phyloP scores from a whole-genome alignment of 2,113 vertebrate species.

The Prolemur simus region DNA sequence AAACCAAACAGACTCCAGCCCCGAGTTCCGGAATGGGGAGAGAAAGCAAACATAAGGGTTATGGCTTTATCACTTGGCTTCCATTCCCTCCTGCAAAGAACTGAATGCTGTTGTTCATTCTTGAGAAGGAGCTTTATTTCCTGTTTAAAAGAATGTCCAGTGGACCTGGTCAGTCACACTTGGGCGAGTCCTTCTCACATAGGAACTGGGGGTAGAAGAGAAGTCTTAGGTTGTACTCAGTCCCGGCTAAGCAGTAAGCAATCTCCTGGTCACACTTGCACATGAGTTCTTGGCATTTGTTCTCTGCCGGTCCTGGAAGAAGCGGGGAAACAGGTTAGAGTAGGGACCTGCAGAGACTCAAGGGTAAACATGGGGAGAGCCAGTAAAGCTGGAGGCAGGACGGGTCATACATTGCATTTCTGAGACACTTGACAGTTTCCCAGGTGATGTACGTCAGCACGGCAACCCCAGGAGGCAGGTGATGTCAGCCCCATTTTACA shows the following conservation, averaged over 20 bases:
- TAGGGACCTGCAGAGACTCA: background rate
- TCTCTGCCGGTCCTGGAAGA: conserved; percentile 88
- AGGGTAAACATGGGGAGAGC: background rate
- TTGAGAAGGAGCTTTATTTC: conserved; percentile 45
- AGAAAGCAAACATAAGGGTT: conserved; percentile 24
- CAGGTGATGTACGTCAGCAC: fast-evolving
- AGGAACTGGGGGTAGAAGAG: conserved; percentile 88
- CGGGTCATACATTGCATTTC: background rate
- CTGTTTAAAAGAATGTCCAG: background rate
- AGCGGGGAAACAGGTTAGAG: conserved; percentile 66
- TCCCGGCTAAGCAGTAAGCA: conserved; percentile 87
- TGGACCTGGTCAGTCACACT: conserved; percentile 76
- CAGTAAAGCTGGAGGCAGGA: background rate
- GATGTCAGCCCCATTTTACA: background rate
- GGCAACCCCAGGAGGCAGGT: background rate
- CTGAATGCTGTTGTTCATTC: background rate
- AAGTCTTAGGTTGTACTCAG: conserved; percentile 85
- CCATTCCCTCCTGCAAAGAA: background rate
- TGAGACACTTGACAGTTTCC: too few species aligned
- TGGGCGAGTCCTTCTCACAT: conserved; percentile 86
- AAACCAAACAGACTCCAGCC: background rate
- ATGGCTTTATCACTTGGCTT: background rate
- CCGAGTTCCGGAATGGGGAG: background rate
- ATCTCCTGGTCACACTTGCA: conserved; percentile 93
- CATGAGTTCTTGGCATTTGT: conserved; percentile 89